These are phyloP conservation scores for Pteria penguin DNA, from an alignment of 2,888 invertebrate genomes.

Conservation along the genomic window DNA sequence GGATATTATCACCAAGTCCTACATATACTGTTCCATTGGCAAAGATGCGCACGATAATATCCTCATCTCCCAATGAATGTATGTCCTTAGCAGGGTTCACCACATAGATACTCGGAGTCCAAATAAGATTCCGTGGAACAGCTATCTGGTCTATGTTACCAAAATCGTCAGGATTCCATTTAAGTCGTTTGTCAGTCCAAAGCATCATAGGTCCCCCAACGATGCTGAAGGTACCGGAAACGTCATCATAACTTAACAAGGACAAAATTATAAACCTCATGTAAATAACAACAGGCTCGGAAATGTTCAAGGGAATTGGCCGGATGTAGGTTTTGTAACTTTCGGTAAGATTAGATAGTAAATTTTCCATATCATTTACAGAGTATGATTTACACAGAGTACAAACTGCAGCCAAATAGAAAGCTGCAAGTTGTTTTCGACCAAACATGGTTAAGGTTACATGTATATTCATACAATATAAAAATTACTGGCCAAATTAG, in stretches of 20 bases:
- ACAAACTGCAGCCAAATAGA: no score
- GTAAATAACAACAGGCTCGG: background rate
- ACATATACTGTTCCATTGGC: background rate
- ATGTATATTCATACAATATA: no score
- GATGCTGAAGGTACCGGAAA: background rate
- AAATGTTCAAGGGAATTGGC: background rate
- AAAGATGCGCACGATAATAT: background rate
- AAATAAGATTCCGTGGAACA: background rate
- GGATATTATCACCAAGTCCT: background rate
- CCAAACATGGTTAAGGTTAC: no score
- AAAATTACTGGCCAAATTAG: no score
- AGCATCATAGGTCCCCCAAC: background rate
- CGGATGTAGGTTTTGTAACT: background rate
- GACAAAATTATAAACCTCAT: background rate
- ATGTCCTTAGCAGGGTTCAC: background rate
- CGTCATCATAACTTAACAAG: background rate
- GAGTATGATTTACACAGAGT: no score
- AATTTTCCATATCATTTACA: background rate
- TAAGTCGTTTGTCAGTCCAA: background rate
- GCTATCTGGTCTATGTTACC: background rate
- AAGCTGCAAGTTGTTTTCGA: no score
- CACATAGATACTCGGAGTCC: background rate
- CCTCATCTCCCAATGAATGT: background rate
- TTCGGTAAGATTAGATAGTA: background rate
- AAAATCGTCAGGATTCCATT: constrained; percentile 1